These are phyloP conservation scores for Cepaea nemoralis DNA, from an alignment of 1,140 invertebrate species.

Conservation along the genomic window DNA sequence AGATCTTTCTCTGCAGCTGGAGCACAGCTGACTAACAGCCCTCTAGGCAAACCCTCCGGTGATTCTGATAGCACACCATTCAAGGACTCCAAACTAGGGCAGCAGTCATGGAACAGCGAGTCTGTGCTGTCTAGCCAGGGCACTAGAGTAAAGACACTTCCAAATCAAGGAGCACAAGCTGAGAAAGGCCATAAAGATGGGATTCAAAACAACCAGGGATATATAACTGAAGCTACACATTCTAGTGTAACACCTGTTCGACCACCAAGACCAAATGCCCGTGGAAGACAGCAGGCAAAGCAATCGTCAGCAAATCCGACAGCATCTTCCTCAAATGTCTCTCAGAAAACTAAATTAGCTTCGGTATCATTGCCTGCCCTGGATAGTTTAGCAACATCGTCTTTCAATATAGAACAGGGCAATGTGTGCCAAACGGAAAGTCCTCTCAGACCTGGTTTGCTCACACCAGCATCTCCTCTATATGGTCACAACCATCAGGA, in stretches of 20 bases:
- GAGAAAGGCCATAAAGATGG: not conserved
- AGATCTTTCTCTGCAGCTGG: conserved; percentile 56
- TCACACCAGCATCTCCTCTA: not conserved
- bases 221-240: not conserved
- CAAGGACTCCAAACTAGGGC: conserved; percentile 37
- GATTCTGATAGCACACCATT: not conserved
- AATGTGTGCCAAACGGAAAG: not conserved
- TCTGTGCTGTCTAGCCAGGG: conserved; percentile 8
- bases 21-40: conserved; percentile 31
- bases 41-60: not conserved
- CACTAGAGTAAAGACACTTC: not conserved
- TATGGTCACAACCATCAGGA: not conserved
- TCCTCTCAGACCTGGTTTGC: not conserved
- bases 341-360: not conserved
- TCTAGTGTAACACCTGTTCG: not conserved
- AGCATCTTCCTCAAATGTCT: not conserved
- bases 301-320: not conserved
- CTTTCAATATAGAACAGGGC: not conserved
- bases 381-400: not conserved
- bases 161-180: not conserved
- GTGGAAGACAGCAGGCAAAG: not conserved
- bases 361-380: not conserved
- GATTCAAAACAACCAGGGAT: not conserved
- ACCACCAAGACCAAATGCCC: conserved; percentile 13
- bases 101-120: conserved; percentile 50